Percentiles rank a stretch among this genome's conserved stretches.
Conservation (phyloP, 2,113 vertebrate genomes). For the Mormoops blainvillei region DNA sequence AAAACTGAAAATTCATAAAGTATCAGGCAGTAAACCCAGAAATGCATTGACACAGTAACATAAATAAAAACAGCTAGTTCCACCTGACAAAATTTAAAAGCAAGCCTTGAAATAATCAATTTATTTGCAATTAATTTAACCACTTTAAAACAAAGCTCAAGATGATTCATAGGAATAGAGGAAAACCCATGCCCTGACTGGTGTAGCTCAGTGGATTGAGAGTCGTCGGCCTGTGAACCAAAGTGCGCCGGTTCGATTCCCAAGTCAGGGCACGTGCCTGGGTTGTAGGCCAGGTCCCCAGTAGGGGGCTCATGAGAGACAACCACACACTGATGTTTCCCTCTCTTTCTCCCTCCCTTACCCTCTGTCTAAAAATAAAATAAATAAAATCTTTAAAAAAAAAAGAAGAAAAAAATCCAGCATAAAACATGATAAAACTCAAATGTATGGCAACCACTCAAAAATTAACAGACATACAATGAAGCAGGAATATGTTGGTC, state of each 20-base stretch:
- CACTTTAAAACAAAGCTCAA: neutral
- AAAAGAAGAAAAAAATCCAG: too few species aligned
- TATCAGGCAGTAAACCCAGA: neutral
- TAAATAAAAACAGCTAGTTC: neutral
- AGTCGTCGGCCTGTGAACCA: too few species aligned
- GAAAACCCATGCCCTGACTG: too few species aligned
- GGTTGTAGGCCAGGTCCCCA: too few species aligned
- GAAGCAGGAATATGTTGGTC: neutral
- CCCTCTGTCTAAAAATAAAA: too few species aligned
- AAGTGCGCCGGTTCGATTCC: too few species aligned
- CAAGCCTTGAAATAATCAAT: neutral
- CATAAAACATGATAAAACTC: neutral
- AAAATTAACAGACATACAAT: neutral
- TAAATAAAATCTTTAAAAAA: too few species aligned
- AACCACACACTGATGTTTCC: too few species aligned
- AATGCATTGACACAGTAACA: neutral
- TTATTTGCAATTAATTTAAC: neutral
- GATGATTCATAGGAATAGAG: neutral
- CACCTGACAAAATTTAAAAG: neutral
- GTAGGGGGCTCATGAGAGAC: too few species aligned
- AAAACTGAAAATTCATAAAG: neutral
- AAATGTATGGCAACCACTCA: neutral
- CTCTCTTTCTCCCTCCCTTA: too few species aligned
- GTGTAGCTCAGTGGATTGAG: too few species aligned
- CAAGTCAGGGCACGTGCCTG: too few species aligned